phyloP scores from a whole-genome alignment of 2,888 invertebrate genomes.

The Scaptomyza tumidula region DNA sequence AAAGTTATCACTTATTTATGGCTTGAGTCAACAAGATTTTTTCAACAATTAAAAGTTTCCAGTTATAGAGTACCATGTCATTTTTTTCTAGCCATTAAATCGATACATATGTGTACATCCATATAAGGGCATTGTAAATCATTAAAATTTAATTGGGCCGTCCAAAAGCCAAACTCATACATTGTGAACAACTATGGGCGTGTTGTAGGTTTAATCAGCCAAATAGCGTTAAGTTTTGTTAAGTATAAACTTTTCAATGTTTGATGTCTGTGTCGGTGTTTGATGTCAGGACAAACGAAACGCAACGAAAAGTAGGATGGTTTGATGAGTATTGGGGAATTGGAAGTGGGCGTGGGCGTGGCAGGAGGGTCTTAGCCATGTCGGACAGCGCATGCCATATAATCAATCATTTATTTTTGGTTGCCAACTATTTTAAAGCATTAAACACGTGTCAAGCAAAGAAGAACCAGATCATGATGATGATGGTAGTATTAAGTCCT shows the following conservation, averaged over 20 bases:
- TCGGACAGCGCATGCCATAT: conserved; percentile 25
- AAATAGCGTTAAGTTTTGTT: background rate
- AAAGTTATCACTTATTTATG: background rate
- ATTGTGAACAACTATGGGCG: conserved; percentile 30
- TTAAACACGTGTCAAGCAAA: conserved; percentile 41
- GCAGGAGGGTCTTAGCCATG: background rate
- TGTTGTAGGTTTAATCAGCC: conserved; percentile 23
- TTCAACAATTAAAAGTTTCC: background rate
- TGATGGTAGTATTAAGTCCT: conserved; percentile 8
- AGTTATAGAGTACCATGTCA: background rate
- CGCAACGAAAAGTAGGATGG: background rate
- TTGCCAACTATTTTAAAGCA: conserved; percentile 62
- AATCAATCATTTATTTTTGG: conserved; percentile 75
- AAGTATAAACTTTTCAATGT: background rate
- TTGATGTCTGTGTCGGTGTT: conserved; percentile 27
- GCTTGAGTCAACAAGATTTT: background rate
- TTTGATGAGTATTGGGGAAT: background rate
- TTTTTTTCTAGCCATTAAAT: conserved; percentile 21
- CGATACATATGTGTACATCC: conserved; percentile 21
- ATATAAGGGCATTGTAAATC: conserved; percentile 7
- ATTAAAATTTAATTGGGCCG: conserved; percentile 16
- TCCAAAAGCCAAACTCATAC: conserved; percentile 13
- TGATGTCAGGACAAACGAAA: background rate
- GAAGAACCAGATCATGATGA: conserved; percentile 21
- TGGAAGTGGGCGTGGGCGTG: background rate